Percentiles rank a stretch among this genome's conserved stretches.
phyloP scores from a whole-genome alignment of 2,888 invertebrate genomes.

The Sarcophaga subvicina region DNA sequence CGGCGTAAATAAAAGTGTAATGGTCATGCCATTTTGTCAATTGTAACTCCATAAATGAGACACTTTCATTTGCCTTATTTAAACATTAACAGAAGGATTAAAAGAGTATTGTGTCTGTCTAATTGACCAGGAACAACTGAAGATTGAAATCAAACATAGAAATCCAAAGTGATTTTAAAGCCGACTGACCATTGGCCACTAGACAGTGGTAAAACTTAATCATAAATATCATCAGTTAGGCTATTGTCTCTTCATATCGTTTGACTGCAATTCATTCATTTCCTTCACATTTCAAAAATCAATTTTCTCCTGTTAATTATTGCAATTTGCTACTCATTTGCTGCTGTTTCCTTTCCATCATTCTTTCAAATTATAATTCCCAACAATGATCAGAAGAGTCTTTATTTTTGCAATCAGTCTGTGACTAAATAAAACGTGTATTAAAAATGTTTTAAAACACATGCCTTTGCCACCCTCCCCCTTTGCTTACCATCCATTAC shows the following conservation, averaged over 20 bases:
- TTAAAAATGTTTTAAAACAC: too few relatives aligned
- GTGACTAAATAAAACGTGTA: too few relatives aligned
- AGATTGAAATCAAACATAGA: conserved; percentile 8
- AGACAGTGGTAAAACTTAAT: background rate
- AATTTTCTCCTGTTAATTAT: conserved; percentile 54
- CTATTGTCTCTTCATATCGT: background rate
- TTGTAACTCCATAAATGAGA: too few relatives aligned
- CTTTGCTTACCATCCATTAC: too few relatives aligned
- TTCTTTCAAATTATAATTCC: too few relatives aligned
- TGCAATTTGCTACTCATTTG: conserved; percentile 18
- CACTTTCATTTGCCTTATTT: background rate
- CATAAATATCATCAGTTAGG: background rate
- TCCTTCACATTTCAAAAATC: conserved; percentile 30
- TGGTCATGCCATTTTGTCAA: too few relatives aligned
- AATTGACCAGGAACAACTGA: conserved; percentile 34
- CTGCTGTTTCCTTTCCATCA: background rate
- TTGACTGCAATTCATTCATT: background rate
- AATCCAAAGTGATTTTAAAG: conserved; percentile 44
- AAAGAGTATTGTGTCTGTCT: background rate
- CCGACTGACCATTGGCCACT: too few relatives aligned
- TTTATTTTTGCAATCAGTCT: too few relatives aligned
- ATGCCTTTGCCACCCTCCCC: too few relatives aligned
- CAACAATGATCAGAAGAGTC: too few relatives aligned
- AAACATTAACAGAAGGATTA: too few relatives aligned
- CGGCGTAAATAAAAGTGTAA: too few relatives aligned